A percentile compares a stretch with the other conserved stretches of the same genome.
Evolutionary conservation across 2,113 vertebrate species (phyloP).

Genomic region (Corynorhinus townsendii): DNA sequence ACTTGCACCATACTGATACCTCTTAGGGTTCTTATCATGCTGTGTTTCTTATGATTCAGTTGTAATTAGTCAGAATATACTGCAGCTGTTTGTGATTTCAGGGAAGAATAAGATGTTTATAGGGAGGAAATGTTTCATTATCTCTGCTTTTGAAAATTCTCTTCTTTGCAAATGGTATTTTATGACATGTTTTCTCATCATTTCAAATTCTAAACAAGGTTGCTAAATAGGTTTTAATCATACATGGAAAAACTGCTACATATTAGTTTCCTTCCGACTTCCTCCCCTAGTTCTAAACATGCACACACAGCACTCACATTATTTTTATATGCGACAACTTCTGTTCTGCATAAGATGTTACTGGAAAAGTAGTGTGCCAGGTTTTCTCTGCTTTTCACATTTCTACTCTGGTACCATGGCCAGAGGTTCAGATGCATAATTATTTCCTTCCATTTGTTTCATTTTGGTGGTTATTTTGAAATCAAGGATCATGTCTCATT

Average conservation of each 20-base stretch:
- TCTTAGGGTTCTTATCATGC: slow-evolving; percentile 48
- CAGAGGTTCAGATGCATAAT: background rate
- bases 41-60: slow-evolving; percentile 65
- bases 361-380: background rate
- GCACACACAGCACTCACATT: background rate
- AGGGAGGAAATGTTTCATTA: slow-evolving; percentile 55
- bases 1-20: slow-evolving; percentile 52
- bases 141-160: slow-evolving; percentile 33
- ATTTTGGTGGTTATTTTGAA: slow-evolving; percentile 20
- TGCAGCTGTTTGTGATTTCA: slow-evolving; percentile 65
- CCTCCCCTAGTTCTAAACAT: background rate
- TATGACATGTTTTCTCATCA: slow-evolving; percentile 32
- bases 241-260: background rate
- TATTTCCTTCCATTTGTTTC: background rate
- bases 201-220: slow-evolving; percentile 45
- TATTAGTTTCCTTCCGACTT: background rate
- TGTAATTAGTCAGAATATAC: slow-evolving; percentile 67
- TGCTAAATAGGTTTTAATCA: background rate
- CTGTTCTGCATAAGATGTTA: background rate
- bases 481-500: background rate
- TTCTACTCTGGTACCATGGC: background rate
- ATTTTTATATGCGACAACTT: background rate
- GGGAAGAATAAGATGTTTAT: slow-evolving; percentile 51
- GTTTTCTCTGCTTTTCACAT: background rate
- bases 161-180: slow-evolving; percentile 55